Evolutionary conservation across 1,140 invertebrate species (phyloP).

Genomic region (Bombus confusus): DNA sequence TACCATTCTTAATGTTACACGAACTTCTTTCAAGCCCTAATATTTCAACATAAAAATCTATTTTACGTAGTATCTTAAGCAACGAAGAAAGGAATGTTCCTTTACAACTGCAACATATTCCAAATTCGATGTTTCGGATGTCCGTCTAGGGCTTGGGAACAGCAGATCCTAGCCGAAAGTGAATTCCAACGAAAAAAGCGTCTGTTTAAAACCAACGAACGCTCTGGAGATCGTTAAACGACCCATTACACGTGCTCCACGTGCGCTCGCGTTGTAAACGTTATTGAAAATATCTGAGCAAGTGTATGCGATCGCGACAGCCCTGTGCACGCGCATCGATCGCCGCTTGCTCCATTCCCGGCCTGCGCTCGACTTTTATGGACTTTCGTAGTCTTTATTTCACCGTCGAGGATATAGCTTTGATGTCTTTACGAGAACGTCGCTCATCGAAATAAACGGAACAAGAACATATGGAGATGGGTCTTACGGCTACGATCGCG

Average conservation of each 20-base stretch:
- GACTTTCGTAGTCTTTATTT: conserved; percentile 46
- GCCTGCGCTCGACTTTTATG: conserved; percentile 27
- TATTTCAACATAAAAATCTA: background rate
- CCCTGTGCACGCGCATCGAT: conserved; percentile 9
- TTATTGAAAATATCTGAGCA: conserved; percentile 9
- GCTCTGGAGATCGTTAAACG: conserved; percentile 19
- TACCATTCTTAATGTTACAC: background rate
- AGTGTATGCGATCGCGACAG: background rate
- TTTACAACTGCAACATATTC: background rate
- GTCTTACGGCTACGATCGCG: background rate
- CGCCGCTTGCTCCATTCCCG: background rate
- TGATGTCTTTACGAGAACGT: conserved; percentile 50
- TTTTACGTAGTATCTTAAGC: no score
- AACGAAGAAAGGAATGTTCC: background rate
- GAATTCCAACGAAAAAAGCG: background rate
- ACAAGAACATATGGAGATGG: conserved; percentile 13
- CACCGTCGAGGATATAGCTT: conserved; percentile 40
- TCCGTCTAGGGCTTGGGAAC: background rate
- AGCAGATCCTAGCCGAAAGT: background rate
- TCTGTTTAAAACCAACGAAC: background rate
- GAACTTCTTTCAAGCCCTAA: background rate
- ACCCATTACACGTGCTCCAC: conserved; percentile 27
- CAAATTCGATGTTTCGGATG: background rate
- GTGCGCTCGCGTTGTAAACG: conserved; percentile 26
- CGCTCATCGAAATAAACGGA: conserved; percentile 42